These are phyloP conservation scores for Acleris cristana DNA, from an alignment of 2,888 invertebrate genomes.

Conservation along the genomic window DNA sequence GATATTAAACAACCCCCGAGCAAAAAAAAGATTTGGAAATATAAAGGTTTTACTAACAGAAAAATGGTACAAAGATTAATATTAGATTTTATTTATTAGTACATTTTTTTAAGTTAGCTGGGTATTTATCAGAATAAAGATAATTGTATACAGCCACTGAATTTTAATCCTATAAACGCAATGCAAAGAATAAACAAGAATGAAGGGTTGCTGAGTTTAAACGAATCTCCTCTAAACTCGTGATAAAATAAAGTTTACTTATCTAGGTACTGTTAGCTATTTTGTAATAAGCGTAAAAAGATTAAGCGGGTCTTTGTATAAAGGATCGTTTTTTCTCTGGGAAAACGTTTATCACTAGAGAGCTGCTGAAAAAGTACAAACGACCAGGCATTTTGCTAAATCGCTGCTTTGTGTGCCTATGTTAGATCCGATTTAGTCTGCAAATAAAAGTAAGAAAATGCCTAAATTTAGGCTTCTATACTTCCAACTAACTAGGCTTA, in stretches of 20 bases:
- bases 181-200: neutral
- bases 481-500: neutral
- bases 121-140: neutral
- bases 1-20: too few species aligned
- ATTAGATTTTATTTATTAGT: too few species aligned
- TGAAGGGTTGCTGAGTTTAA: constrained; percentile 10
- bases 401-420: constrained; percentile 9
- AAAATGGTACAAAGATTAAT: too few species aligned
- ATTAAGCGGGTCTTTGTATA: constrained; percentile 38
- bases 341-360: constrained; percentile 56
- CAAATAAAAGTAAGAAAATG: constrained; percentile 10
- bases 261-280: constrained; percentile 13
- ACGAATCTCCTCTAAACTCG: constrained; percentile 2
- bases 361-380: constrained; percentile 35
- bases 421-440: constrained; percentile 4
- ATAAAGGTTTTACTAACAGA: too few species aligned
- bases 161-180: constrained; percentile 3
- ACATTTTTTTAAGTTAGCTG: too few species aligned
- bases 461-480: neutral
- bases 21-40: too few species aligned
- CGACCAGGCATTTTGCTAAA: constrained; percentile 15
- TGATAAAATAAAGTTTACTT: constrained; percentile 16
- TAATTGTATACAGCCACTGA: neutral
- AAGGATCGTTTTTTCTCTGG: constrained; percentile 51
- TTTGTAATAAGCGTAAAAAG: constrained; percentile 23